Conservation (phyloP, 2,797 vertebrate species). For the Margarornis squamiger region DNA sequence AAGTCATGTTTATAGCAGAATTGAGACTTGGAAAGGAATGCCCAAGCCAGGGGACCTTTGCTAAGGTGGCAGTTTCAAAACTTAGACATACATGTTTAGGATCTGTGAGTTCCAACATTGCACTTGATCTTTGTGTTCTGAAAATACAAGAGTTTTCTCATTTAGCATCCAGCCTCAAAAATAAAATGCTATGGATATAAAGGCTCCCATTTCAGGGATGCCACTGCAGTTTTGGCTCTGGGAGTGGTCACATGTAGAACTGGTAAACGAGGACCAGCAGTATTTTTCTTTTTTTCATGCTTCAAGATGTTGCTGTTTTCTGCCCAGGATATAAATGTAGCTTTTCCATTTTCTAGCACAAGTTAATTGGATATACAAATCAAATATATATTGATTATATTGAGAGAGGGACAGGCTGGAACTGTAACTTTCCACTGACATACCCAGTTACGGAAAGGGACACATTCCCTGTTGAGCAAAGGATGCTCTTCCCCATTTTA, state of each 20-base stretch:
- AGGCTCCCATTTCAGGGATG: not conserved
- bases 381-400: not conserved
- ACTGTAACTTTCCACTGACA: not conserved
- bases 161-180: not conserved
- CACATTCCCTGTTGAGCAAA: not conserved
- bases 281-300: not conserved
- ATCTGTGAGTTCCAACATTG: not conserved
- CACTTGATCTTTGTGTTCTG: not conserved
- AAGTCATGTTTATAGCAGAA: fast-evolving
- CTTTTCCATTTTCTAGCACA: not conserved
- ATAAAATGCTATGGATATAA: fast-evolving
- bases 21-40: not conserved
- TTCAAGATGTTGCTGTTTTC: not conserved
- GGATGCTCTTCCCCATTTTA: not conserved
- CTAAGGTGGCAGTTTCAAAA: not conserved
- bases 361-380: not conserved
- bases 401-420: not conserved
- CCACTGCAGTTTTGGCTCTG: not conserved
- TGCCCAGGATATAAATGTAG: not conserved
- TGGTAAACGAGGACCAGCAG: not conserved
- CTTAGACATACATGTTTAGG: not conserved
- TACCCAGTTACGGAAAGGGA: not conserved
- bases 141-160: not conserved
- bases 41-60: not conserved
- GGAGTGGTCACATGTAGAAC: fast-evolving